These are phyloP conservation scores for Diorhabda sublineata DNA, from an alignment of 1,140 invertebrate species.

Conservation along the genomic window DNA sequence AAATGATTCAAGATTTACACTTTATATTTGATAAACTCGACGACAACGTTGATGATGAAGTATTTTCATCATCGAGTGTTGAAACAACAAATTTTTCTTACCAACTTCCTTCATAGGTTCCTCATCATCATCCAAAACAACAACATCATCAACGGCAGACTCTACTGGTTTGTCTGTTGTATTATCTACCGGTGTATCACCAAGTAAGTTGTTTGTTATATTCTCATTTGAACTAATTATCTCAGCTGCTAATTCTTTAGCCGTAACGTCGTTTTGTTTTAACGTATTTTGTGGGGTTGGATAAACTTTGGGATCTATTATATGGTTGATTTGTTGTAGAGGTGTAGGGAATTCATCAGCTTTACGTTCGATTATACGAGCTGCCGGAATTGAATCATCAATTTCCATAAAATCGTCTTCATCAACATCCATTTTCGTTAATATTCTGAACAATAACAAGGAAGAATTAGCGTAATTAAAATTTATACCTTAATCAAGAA, in stretches of 20 bases:
- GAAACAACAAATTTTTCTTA: background rate
- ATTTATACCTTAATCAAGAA: no score
- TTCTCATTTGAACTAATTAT: background rate
- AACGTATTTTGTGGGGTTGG: background rate
- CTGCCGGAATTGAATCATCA: slow-evolving; percentile 34
- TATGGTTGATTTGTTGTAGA: background rate
- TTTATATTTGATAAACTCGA: no score
- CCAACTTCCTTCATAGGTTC: slow-evolving; percentile 12
- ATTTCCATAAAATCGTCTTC: slow-evolving; percentile 41
- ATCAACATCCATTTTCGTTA: background rate
- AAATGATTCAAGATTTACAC: background rate
- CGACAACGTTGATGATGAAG: background rate
- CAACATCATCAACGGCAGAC: slow-evolving; percentile 10
- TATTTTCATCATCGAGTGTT: background rate
- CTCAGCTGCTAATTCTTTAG: no score
- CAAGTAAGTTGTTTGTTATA: background rate
- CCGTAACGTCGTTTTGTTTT: background rate
- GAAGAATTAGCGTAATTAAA: no score
- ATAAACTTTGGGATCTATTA: background rate
- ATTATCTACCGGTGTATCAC: background rate
- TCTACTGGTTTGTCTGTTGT: background rate
- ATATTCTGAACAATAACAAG: no score
- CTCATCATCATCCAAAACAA: slow-evolving; percentile 29
- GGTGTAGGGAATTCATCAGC: slow-evolving; percentile 14
- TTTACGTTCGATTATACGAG: slow-evolving; percentile 36